Evolutionary conservation across 2,888 invertebrate genomes (phyloP).

Genomic region (Spilarctia lutea): DNA sequence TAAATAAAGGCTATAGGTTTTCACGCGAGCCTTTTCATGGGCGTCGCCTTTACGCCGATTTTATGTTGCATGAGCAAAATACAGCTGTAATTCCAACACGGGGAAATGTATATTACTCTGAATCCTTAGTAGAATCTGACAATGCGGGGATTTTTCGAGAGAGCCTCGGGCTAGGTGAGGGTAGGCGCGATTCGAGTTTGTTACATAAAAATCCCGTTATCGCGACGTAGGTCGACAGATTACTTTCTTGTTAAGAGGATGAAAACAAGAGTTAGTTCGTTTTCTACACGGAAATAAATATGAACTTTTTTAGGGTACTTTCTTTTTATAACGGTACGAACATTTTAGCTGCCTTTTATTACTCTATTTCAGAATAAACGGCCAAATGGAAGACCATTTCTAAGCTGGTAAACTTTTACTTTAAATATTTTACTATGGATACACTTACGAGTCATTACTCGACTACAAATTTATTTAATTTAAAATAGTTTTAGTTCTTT

Average conservation of each 20-base stretch:
- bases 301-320: conserved; percentile 73
- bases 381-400: conserved; percentile 54
- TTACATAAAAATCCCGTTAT: conserved; percentile 86
- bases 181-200: conserved; percentile 84
- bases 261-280: conserved; percentile 83
- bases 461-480: conserved; percentile 40
- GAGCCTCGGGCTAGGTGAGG: conserved; percentile 84
- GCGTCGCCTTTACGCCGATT: conserved; percentile 81
- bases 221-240: conserved; percentile 84
- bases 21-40: conserved; percentile 72
- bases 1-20: conserved; percentile 79
- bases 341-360: conserved; percentile 67
- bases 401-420: conserved; percentile 53
- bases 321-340: conserved; percentile 65
- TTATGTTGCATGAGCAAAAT: conserved; percentile 83
- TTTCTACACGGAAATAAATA: conserved; percentile 80
- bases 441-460: conserved; percentile 48
- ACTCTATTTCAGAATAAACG: conserved; percentile 55
- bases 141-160: conserved; percentile 80
- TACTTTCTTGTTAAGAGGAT: conserved; percentile 86
- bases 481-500: conserved; percentile 44
- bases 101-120: conserved; percentile 83
- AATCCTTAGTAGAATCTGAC: conserved; percentile 83
- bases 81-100: conserved; percentile 82
- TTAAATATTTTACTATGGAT: conserved; percentile 53